Conservation (phyloP, 2,113 vertebrate species). For the Eira barbara region DNA sequence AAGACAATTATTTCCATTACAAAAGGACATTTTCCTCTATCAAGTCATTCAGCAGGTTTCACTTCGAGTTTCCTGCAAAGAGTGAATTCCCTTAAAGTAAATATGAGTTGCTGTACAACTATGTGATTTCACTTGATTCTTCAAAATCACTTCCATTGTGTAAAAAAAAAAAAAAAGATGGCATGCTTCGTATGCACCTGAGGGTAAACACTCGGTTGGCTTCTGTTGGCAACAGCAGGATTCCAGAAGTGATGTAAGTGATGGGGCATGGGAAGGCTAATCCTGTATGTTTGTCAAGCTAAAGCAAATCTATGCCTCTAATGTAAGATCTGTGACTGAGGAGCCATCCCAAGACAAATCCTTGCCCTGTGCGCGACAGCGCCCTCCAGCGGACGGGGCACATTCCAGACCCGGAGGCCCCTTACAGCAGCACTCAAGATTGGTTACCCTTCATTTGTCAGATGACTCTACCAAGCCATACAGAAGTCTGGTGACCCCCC, state of each 20-base stretch:
- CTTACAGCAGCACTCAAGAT: neutral
- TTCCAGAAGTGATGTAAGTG: neutral
- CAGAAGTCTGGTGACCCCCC: neutral
- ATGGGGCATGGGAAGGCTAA: neutral
- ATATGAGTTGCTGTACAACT: neutral
- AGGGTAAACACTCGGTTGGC: neutral
- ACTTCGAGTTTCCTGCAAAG: neutral
- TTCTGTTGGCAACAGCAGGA: neutral
- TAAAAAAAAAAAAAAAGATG: neutral
- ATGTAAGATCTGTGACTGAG: neutral
- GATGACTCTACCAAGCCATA: neutral
- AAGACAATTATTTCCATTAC: neutral
- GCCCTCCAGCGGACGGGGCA: neutral
- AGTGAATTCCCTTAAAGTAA: neutral
- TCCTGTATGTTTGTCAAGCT: neutral
- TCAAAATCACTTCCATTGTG: neutral
- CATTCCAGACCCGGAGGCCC: neutral
- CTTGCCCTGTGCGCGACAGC: neutral
- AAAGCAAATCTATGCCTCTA: neutral
- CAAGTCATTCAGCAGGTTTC: neutral
- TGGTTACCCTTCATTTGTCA: neutral
- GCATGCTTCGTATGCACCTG: neutral
- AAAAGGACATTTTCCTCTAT: neutral
- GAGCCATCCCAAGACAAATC: neutral
- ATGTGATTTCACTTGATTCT: neutral